phyloP scores from a whole-genome alignment of 2,797 vertebrate species.

The Lepus oiostolus region DNA sequence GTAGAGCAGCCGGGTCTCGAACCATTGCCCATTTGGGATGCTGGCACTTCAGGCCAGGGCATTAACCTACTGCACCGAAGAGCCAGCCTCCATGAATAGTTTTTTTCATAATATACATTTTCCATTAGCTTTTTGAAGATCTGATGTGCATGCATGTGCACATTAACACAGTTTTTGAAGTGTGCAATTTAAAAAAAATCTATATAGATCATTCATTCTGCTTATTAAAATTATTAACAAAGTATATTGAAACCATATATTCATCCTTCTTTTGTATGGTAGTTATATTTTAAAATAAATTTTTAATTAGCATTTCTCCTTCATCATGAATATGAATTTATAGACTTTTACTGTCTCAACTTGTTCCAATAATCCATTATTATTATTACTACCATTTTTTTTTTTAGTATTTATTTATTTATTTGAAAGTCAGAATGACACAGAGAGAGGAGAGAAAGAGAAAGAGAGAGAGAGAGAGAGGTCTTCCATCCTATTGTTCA shows the following conservation, averaged over 20 bases:
- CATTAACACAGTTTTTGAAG: not conserved
- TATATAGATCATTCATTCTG: slow-evolving; percentile 4
- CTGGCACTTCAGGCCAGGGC: too few species aligned
- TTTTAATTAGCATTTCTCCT: slow-evolving; percentile 3
- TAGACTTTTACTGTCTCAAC: not conserved
- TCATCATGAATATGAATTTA: not conserved
- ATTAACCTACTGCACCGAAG: too few species aligned
- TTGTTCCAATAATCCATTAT: not conserved
- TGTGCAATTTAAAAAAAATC: not conserved
- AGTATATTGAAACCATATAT: not conserved
- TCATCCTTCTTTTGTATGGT: not conserved
- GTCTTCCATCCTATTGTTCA: too few species aligned
- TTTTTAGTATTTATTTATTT: not conserved
- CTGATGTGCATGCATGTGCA: too few species aligned
- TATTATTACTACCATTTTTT: not conserved
- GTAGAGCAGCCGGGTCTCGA: too few species aligned
- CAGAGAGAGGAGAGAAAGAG: too few species aligned
- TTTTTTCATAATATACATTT: too few species aligned
- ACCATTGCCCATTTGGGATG: too few species aligned
- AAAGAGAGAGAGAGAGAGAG: too few species aligned
- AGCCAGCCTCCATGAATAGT: too few species aligned
- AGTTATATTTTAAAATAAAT: not conserved
- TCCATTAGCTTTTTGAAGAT: too few species aligned
- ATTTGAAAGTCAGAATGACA: too few species aligned
- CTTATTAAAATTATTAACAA: slow-evolving; percentile 56